Conservation (phyloP, 1,140 invertebrate genomes). For the Drosophila triauraria region DNA sequence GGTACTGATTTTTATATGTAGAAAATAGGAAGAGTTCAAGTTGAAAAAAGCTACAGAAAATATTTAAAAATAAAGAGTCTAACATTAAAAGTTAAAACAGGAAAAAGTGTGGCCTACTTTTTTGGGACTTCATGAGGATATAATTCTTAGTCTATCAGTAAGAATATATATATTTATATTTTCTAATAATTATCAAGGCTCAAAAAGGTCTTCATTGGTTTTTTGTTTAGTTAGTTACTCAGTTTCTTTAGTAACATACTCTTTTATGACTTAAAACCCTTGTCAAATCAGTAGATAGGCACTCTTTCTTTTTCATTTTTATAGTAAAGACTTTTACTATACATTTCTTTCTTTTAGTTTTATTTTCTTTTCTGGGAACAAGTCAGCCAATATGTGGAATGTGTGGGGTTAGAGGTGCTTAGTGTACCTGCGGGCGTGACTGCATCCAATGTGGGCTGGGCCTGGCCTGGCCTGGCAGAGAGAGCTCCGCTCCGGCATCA, state of each 20-base stretch:
- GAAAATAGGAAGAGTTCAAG: background rate
- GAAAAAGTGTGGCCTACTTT: background rate
- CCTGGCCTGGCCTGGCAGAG: conserved; percentile 9
- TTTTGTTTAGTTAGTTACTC: no score
- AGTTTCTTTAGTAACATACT: no score
- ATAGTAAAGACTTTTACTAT: background rate
- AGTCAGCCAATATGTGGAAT: conserved; percentile 7
- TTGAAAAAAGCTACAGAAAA: background rate
- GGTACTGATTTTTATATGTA: background rate
- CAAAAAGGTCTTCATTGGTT: no score
- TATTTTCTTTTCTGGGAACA: background rate
- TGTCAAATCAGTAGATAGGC: background rate
- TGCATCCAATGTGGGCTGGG: conserved; percentile 32
- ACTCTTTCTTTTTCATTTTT: background rate
- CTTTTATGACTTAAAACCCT: background rate
- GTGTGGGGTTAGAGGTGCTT: conserved; percentile 11
- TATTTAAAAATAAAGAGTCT: background rate
- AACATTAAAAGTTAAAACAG: background rate
- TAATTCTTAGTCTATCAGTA: no score
- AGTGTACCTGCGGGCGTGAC: conserved; percentile 26
- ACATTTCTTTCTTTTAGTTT: background rate
- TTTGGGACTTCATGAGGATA: background rate
- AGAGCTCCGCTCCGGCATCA: conserved; percentile 23
- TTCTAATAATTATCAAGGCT: no score
- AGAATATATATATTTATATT: no score